Base-by-base conservation (phyloP, 2,113 vertebrate genomes). In the Pangasianodon gigas region DNA sequence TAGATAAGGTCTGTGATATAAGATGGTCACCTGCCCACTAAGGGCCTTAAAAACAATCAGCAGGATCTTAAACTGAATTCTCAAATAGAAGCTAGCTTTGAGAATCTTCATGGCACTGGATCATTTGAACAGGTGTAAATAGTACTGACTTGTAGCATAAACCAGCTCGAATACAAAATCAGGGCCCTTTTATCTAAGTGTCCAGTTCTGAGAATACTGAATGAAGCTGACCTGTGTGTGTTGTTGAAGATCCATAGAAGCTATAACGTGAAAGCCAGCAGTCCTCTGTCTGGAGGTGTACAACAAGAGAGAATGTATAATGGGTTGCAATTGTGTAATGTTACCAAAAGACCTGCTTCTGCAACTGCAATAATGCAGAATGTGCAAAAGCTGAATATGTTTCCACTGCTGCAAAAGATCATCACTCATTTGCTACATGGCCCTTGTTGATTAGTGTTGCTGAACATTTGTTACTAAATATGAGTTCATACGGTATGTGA, bases 81-180 rank as follows among this genome's bases (percentile, higher is more conserved):
- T 37, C 37, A 37, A 37, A 37, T 37, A 37, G 37, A 37, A 37
- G 37, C 37, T 37, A 74, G 62, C 81, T 86, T 67, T 51, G 29
- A 89, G 37, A 60, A 29, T 58, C 32, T 41, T 46, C 0, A 69
- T 90, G 83, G 91, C 83, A 86, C 48, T 62, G 48, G 52, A 24
- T 90, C 77, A 77, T 69, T 69, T 69, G 5, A 14, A 69, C 2
- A 56, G 26, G 24, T 26, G 21, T 85, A 91, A 90, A 90, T 52
- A 87, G 81, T 21, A 56, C 48, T 91, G 58, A 85, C 37, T 69
- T 81, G 37, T 29, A 89, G 56, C 65, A 79, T 89, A 84, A 80
- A 89, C 82, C 14, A 89, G 32, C 44, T 14, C 18, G 52, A 48
- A 56, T 62, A 71, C 41, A 83, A 79, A 82, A 86, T n/a, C 46